phyloP scores from a whole-genome alignment of 2,797 vertebrate species.

The Centroberyx gerrardi region DNA sequence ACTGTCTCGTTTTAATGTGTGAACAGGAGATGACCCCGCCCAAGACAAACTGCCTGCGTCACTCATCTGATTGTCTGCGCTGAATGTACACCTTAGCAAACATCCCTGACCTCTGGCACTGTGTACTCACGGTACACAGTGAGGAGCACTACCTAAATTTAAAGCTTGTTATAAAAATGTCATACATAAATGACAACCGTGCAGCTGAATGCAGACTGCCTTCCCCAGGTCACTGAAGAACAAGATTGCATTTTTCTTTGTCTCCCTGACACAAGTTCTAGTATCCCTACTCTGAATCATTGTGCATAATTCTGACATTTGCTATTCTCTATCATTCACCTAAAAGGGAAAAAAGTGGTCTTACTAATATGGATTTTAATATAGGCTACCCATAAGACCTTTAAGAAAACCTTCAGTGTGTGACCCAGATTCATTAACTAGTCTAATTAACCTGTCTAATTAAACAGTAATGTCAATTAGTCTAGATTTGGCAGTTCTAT shows the following conservation, averaged over 20 bases:
- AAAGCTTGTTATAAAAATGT: constrained; percentile 63
- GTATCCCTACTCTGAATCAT: not conserved
- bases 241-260: constrained; percentile 36
- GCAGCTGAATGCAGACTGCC: constrained; percentile 16
- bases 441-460: too few species aligned
- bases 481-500: too few species aligned
- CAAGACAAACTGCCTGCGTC: constrained; percentile 44
- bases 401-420: too few species aligned
- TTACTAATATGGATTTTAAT: too few species aligned
- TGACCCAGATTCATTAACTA: too few species aligned
- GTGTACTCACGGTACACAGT: constrained; percentile 43
- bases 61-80: constrained; percentile 43
- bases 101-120: constrained; percentile 60
- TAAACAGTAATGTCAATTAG: too few species aligned
- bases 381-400: too few species aligned
- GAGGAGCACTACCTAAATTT: constrained; percentile 44
- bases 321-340: too few species aligned
- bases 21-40: constrained; percentile 54
- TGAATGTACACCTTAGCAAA: constrained; percentile 53
- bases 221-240: constrained; percentile 24
- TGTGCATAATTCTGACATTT: too few species aligned
- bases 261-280: constrained; percentile 32
- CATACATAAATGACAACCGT: constrained; percentile 41
- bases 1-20: constrained; percentile 65
- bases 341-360: too few species aligned